Evolutionary conservation across 2,797 vertebrate species (phyloP).

Genomic region (Pseudomugil tenellus): DNA sequence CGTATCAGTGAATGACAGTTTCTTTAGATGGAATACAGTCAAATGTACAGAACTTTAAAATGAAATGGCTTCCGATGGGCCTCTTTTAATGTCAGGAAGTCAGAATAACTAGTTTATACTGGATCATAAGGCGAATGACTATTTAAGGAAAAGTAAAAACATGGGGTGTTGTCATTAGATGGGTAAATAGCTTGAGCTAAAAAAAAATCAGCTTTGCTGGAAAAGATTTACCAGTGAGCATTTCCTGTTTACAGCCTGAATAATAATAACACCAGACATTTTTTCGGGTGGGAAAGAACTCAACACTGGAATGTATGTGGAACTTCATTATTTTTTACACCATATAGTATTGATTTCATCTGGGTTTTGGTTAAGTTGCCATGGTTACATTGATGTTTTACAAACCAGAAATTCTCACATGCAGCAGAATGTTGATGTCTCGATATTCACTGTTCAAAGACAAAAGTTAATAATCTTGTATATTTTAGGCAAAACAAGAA

Average conservation of each 20-base stretch:
- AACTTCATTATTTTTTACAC: conserved; percentile 20
- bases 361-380: conserved; percentile 14
- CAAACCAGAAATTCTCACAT: conserved; percentile 17
- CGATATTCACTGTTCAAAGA: conserved; percentile 8
- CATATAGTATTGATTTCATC: conserved; percentile 19
- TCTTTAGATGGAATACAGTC: conserved; percentile 28
- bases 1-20: conserved; percentile 40
- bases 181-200: conserved; percentile 58
- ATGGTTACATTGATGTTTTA: conserved; percentile 10
- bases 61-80: conserved; percentile 29
- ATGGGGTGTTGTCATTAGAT: conserved; percentile 63
- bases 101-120: conserved; percentile 44
- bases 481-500: neutral
- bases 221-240: conserved; percentile 52
- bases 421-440: conserved; percentile 44
- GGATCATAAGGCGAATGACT: conserved; percentile 35
- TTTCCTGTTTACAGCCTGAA: conserved; percentile 68
- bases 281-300: conserved; percentile 47
- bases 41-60: conserved; percentile 27
- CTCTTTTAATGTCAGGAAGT: conserved; percentile 45
- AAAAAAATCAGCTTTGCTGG: conserved; percentile 52
- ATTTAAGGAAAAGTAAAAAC: conserved; percentile 37
- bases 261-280: conserved; percentile 48
- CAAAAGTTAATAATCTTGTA: conserved; percentile 10
- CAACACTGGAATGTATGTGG: conserved; percentile 13